These are phyloP conservation scores for Heteromurus nitidus DNA, from an alignment of 2,888 invertebrate species.

Conservation along the genomic window DNA sequence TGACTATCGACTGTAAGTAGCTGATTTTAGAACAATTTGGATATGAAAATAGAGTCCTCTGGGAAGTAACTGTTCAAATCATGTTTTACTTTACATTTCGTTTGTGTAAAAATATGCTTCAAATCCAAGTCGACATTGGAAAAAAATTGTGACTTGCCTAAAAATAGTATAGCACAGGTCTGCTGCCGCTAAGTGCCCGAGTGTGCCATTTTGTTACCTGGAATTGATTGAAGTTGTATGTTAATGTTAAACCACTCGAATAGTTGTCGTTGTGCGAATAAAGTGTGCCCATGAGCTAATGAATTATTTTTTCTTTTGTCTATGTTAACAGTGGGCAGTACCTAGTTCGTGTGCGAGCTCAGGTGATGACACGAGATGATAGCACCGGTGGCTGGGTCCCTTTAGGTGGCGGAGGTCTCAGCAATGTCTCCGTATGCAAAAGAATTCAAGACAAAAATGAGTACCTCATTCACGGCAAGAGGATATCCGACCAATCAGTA, in stretches of 20 bases:
- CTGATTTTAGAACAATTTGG: background rate
- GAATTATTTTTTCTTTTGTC: conserved; percentile 44
- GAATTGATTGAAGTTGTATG: background rate
- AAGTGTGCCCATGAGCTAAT: no score
- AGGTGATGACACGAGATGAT: conserved; percentile 99
- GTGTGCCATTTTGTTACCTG: background rate
- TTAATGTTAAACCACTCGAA: background rate
- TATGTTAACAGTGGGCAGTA: conserved; percentile 89
- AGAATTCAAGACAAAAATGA: conserved; percentile 80
- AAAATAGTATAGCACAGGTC: background rate
- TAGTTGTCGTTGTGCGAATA: no score
- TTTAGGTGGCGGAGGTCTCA: conserved; percentile 93
- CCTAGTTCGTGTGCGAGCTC: conserved; percentile 97
- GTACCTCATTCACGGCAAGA: conserved; percentile 93
- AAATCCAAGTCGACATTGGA: no score
- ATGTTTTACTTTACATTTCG: no score
- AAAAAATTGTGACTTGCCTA: no score
- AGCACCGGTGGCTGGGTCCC: conserved; percentile 95
- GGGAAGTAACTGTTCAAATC: background rate
- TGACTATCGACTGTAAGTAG: background rate
- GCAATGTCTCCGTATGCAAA: conserved; percentile 92
- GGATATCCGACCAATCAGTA: conserved; percentile 94
- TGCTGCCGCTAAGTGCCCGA: background rate
- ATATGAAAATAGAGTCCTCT: background rate
- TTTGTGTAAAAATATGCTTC: no score